phyloP scores from a whole-genome alignment of 2,888 invertebrate species.

The Phoronis australis region DNA sequence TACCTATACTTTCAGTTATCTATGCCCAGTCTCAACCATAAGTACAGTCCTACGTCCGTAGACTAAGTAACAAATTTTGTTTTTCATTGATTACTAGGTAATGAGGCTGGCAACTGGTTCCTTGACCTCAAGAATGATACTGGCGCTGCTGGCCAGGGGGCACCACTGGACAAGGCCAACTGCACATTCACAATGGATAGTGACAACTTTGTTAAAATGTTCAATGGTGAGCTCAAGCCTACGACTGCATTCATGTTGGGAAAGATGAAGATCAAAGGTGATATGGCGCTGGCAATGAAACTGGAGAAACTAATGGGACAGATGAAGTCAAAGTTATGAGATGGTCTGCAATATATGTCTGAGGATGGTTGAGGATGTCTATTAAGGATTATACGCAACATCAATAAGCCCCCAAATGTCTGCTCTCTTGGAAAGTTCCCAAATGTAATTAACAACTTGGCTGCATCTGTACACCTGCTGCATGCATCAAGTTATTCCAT shows the following conservation, averaged over 20 bases:
- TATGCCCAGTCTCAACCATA: background rate
- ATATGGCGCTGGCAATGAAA: slow-evolving; percentile 90
- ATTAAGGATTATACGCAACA: too few relatives aligned
- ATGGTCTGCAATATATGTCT: too few relatives aligned
- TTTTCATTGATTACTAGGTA: too few relatives aligned
- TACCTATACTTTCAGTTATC: background rate
- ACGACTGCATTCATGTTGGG: slow-evolving; percentile 93
- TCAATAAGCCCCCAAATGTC: too few relatives aligned
- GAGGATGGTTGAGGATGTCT: too few relatives aligned
- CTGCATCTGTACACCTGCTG: too few relatives aligned
- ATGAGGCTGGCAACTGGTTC: slow-evolving; percentile 71
- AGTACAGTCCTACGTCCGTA: too few relatives aligned
- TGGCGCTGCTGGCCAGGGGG: slow-evolving; percentile 75
- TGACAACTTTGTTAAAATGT: slow-evolving; percentile 56
- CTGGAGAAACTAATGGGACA: slow-evolving; percentile 61
- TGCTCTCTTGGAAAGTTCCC: too few relatives aligned
- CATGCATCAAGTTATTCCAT: too few relatives aligned
- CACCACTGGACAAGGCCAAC: slow-evolving; percentile 67
- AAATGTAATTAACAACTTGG: too few relatives aligned
- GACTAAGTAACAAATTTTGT: too few relatives aligned
- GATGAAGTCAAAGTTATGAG: too few relatives aligned
- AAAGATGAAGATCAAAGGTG: slow-evolving; percentile 87
- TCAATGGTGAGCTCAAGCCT: slow-evolving; percentile 77
- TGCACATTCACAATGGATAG: slow-evolving; percentile 78
- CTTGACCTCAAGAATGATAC: slow-evolving; percentile 83